Percentiles rank a stretch among this genome's conserved stretches.
Evolutionary conservation across 2,888 invertebrate species (phyloP).

Genomic region (Parnassius apollo): DNA sequence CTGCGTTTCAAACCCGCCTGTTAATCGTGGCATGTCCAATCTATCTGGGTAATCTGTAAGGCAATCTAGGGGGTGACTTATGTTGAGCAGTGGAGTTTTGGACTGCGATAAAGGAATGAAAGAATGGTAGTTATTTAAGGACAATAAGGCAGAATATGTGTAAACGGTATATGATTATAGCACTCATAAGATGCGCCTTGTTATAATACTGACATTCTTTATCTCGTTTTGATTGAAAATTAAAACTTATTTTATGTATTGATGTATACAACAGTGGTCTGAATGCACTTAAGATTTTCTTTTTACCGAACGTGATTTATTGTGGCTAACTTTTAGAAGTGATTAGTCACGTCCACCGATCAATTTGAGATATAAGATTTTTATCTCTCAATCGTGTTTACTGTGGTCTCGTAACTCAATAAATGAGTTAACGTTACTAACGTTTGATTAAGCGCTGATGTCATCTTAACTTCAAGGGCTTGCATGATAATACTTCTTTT

Average conservation of each 20-base stretch:
- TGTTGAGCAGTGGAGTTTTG: too few relatives aligned
- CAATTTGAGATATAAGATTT: conserved; percentile 10
- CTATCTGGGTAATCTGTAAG: too few relatives aligned
- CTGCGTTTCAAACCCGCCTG: too few relatives aligned
- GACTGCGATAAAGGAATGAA: too few relatives aligned
- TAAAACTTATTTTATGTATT: conserved; percentile 5
- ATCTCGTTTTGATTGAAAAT: conserved; percentile 31
- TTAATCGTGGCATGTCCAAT: too few relatives aligned
- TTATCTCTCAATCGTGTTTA: conserved; percentile 7
- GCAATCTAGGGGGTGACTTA: too few relatives aligned
- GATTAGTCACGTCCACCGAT: conserved; percentile 16
- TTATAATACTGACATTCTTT: conserved; percentile 41
- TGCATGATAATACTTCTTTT: neutral
- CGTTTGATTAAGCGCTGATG: conserved; percentile 6
- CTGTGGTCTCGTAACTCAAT: conserved; percentile 13
- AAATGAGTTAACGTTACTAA: conserved; percentile 6
- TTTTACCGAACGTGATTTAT: conserved; percentile 18
- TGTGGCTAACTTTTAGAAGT: neutral
- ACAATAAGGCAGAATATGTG: too few relatives aligned
- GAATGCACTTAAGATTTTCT: neutral
- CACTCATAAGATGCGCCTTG: too few relatives aligned
- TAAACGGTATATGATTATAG: too few relatives aligned
- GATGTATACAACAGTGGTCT: neutral
- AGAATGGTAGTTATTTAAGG: too few relatives aligned
- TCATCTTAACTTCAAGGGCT: conserved; percentile 11